phyloP scores from a whole-genome alignment of 2,888 invertebrate genomes.

The Agelastica alni region DNA sequence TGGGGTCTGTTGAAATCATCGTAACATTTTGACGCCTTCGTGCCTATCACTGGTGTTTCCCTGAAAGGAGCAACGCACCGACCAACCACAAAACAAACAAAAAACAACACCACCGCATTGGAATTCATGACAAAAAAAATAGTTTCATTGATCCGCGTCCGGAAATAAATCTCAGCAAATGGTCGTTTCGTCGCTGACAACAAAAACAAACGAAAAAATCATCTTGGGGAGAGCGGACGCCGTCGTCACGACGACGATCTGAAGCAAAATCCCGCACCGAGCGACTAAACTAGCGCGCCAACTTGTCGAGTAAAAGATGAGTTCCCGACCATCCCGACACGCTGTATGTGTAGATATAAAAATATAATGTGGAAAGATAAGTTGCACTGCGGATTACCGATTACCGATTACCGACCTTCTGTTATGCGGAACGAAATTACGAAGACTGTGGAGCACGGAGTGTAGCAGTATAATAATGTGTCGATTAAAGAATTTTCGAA shows the following conservation, averaged over 20 bases:
- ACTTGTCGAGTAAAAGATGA: conserved; percentile 15
- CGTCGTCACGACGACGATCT: too few relatives aligned
- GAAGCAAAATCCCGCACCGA: too few relatives aligned
- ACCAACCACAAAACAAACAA: conserved; percentile 17
- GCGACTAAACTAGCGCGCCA: conserved; percentile 18
- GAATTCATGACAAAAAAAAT: not conserved
- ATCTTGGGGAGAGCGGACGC: too few relatives aligned
- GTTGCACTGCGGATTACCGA: conserved; percentile 2
- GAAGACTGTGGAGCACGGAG: not conserved
- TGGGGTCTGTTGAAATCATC: conserved; percentile 62
- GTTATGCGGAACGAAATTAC: not conserved
- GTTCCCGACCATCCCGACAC: conserved; percentile 17
- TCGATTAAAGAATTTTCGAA: conserved; percentile 8
- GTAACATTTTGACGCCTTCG: conserved; percentile 58
- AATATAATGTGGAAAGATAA: not conserved
- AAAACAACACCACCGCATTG: conserved; percentile 1
- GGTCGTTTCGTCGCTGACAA: not conserved
- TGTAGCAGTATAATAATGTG: not conserved
- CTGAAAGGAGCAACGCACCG: conserved; percentile 34
- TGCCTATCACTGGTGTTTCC: conserved; percentile 51
- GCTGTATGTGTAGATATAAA: not conserved
- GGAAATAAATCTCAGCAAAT: not conserved
- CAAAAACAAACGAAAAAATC: not conserved
- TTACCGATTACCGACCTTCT: conserved; percentile 5
- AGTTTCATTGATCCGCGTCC: conserved; percentile 6